A percentile compares a stretch with the other conserved stretches of the same genome.
Evolutionary conservation across 2,888 invertebrate species (phyloP).

Genomic region (Andrena marginata): DNA sequence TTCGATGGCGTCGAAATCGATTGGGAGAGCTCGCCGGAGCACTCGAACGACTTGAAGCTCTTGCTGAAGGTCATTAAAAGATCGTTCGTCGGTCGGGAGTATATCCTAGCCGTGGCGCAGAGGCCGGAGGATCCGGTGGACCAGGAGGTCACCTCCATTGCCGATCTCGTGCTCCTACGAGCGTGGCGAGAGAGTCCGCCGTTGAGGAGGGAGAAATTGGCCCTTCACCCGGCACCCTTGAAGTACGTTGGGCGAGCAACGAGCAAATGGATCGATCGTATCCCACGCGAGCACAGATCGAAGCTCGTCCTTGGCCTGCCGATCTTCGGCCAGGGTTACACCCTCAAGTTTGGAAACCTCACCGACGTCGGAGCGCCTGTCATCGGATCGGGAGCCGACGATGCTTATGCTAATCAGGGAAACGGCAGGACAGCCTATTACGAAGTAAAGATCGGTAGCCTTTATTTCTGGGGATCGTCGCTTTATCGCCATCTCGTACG

Average conservation of each 20-base stretch:
- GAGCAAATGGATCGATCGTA: constrained; percentile 79
- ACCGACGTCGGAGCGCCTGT: constrained; percentile 87
- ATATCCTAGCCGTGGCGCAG: constrained; percentile 87
- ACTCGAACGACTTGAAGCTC: constrained; percentile 35
- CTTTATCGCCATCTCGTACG: not conserved
- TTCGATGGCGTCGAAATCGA: constrained; percentile 94
- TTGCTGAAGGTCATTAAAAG: constrained; percentile 19
- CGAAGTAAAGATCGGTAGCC: constrained; percentile 86
- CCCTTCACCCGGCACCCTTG: constrained; percentile 78
- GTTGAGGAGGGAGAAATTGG: constrained; percentile 69
- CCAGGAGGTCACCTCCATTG: constrained; percentile 87
- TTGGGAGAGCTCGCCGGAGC: constrained; percentile 79
- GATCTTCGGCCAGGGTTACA: constrained; percentile 91
- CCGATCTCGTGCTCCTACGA: constrained; percentile 90
- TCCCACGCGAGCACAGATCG: constrained; percentile 87
- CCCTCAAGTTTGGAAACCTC: constrained; percentile 86
- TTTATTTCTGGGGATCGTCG: no score
- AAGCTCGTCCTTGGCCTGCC: constrained; percentile 91
- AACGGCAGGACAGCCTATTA: constrained; percentile 90
- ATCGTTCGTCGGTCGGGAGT: constrained; percentile 86
- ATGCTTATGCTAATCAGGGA: constrained; percentile 89
- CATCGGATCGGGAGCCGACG: constrained; percentile 88
- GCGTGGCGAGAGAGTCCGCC: constrained; percentile 86
- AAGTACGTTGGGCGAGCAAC: constrained; percentile 69
- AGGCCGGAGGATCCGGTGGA: constrained; percentile 89